Conservation (phyloP, 2,888 invertebrate species). For the Trachelus troglodyta region DNA sequence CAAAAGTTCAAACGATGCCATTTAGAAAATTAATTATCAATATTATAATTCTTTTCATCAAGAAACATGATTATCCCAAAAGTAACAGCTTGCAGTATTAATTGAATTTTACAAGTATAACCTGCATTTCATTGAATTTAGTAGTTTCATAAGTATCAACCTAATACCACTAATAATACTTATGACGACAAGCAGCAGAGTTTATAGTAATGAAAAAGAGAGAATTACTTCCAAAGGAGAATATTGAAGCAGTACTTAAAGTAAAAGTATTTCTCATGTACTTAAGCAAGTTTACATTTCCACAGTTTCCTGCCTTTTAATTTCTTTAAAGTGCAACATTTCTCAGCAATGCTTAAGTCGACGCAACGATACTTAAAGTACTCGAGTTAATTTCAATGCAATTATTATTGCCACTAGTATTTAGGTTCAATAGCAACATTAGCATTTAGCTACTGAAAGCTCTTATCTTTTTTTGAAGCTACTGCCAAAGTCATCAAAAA, state of each 20-base stretch:
- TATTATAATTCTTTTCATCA: neutral
- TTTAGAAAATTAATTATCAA: neutral
- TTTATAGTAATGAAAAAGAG: neutral
- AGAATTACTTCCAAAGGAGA: neutral
- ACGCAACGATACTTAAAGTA: neutral
- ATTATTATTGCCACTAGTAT: neutral
- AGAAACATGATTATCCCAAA: fast-evolving
- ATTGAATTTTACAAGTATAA: neutral
- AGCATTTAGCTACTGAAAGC: neutral
- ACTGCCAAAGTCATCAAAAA: neutral
- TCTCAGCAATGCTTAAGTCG: neutral
- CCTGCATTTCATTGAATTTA: neutral
- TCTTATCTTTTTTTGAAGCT: neutral
- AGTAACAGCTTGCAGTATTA: neutral
- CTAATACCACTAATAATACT: neutral
- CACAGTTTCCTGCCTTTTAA: slow-evolving; percentile 33
- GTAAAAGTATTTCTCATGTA: slow-evolving; percentile 41
- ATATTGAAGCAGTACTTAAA: slow-evolving; percentile 43
- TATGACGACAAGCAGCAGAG: neutral
- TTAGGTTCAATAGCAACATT: neutral
- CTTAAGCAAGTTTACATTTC: slow-evolving; percentile 30
- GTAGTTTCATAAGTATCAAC: neutral
- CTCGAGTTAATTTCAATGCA: neutral
- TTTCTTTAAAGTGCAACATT: slow-evolving; percentile 10
- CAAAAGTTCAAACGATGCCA: neutral